Percentiles rank a stretch among this genome's conserved stretches.
Conservation (phyloP, 2,113 vertebrate species). For the Phyllostomus hastatus region DNA sequence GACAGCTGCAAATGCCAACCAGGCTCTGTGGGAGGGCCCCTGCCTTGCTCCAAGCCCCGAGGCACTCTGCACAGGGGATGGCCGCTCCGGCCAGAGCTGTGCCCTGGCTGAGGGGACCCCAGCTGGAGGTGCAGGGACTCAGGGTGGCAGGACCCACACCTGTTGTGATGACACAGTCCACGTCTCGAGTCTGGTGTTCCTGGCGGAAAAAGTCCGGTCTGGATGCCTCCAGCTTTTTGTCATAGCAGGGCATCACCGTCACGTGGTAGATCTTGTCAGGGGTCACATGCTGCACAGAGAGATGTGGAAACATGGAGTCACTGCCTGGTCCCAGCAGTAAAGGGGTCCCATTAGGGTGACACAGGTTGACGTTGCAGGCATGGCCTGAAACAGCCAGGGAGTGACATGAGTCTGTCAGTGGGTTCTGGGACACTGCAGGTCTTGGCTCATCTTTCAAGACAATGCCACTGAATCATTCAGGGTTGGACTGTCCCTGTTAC, state of each 20-base stretch:
- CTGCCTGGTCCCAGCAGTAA: neutral
- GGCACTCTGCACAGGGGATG: neutral
- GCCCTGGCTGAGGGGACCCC: too few species aligned
- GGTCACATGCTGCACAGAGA: slow-evolving; percentile 79
- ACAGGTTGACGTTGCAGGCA: fast-evolving
- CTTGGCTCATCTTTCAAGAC: neutral
- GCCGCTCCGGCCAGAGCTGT: neutral
- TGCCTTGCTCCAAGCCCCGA: neutral
- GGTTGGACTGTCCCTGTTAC: slow-evolving; percentile 69
- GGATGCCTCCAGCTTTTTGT: slow-evolving; percentile 98
- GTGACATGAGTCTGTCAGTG: fast-evolving
- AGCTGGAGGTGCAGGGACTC: neutral
- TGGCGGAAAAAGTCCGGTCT: slow-evolving; percentile 90
- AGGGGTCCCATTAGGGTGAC: too few species aligned
- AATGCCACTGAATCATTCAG: neutral
- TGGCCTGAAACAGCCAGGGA: neutral
- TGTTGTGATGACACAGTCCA: slow-evolving; percentile 97
- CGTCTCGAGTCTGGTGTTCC: slow-evolving; percentile 89
- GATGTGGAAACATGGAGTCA: neutral
- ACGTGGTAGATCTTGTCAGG: slow-evolving; percentile 92
- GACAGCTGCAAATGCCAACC: neutral
- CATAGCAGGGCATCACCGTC: slow-evolving; percentile 97
- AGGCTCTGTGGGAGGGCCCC: too few species aligned
- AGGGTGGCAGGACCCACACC: slow-evolving; percentile 75
- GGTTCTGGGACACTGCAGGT: neutral